Evolutionary conservation across 1,140 invertebrate species (phyloP), one percentile per base, ranked within the genome.

Genomic region (Armadillidium nasatum): DNA sequence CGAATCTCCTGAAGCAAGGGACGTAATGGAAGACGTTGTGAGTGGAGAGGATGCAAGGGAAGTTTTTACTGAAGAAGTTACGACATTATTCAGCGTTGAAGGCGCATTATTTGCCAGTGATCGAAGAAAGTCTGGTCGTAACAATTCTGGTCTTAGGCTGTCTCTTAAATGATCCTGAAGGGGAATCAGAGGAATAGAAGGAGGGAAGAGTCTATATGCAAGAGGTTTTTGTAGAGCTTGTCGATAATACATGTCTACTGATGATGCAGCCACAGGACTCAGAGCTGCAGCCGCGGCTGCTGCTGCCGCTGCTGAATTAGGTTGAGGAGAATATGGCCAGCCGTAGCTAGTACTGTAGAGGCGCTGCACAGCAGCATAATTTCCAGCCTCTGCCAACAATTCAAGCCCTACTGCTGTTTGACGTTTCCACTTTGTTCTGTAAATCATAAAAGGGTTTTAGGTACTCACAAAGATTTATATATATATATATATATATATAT

Each of bases 401-500:
- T 99, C 97, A 78, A 98, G 86, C 0, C 96, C 96, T 0, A 99
- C 96, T 0, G 96, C 95, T 4, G 96, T 97, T 85, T 99, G 97
- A 10, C 97, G 89, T 85, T 99, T 99, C 97, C 97, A 99, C 88
- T 99, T 99, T 82, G 97, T 99, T 87, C 96, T 98, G 90, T 10
- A 87, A 88, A 44, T 22, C 6, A 19, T 15, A 7, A 60, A 60
- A 4, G 7, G 50, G 7, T 15, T n/a, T 84, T 82, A 87, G 83
- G 85, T 82, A 45, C 66, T 83, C 1, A 33, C 6, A 33, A 3
- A 33, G 33, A 33, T 33, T 33, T 33, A 33, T 3, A 3, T 33
- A 33, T 50, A 78, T 74, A 76, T 46, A 15, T 33, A 33, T 33
- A 33, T 33, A 33, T 33, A 33, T 33, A 33, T 33, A 33, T 33